Percentiles rank a stretch among this genome's conserved stretches.
Conservation (phyloP, 1,140 invertebrate species). For the Tyrophagus putrescentiae region DNA sequence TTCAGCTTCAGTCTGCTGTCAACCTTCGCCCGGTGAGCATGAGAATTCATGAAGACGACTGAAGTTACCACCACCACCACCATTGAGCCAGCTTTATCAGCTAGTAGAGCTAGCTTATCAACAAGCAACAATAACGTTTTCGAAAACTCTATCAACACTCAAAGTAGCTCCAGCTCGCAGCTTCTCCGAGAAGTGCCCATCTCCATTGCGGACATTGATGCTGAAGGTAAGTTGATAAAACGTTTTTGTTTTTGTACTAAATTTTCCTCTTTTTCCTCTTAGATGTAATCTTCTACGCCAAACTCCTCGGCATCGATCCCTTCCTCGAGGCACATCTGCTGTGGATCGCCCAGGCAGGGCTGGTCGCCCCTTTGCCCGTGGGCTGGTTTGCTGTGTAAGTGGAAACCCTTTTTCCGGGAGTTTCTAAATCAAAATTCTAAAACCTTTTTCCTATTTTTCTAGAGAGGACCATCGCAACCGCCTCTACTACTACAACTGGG, state of each 20-base stretch:
- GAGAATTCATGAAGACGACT: no score
- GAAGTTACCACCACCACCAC: no score
- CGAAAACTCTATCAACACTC: no score
- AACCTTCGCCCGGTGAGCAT: no score
- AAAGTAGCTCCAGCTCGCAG: background rate
- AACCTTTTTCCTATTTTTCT: background rate
- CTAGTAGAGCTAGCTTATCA: no score
- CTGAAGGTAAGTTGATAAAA: constrained; percentile 15
- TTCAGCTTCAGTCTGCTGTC: no score
- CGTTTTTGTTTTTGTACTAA: constrained; percentile 4
- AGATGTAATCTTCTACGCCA: constrained; percentile 25
- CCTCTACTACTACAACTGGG: constrained; percentile 26
- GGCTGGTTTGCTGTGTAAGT: constrained; percentile 26
- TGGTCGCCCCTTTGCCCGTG: constrained; percentile 23
- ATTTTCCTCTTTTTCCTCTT: constrained; percentile 8
- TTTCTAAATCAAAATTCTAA: background rate
- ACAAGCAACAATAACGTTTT: no score
- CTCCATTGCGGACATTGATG: background rate
- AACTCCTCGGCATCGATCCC: constrained; percentile 27
- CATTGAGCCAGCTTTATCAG: no score
- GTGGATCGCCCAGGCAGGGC: constrained; percentile 27
- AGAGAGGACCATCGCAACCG: constrained; percentile 25
- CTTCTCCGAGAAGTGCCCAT: background rate
- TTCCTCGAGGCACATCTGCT: constrained; percentile 24
- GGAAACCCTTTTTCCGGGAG: background rate